These are phyloP conservation scores for Myotis pilosus DNA, from an alignment of 2,797 vertebrate species.

Conservation along the genomic window DNA sequence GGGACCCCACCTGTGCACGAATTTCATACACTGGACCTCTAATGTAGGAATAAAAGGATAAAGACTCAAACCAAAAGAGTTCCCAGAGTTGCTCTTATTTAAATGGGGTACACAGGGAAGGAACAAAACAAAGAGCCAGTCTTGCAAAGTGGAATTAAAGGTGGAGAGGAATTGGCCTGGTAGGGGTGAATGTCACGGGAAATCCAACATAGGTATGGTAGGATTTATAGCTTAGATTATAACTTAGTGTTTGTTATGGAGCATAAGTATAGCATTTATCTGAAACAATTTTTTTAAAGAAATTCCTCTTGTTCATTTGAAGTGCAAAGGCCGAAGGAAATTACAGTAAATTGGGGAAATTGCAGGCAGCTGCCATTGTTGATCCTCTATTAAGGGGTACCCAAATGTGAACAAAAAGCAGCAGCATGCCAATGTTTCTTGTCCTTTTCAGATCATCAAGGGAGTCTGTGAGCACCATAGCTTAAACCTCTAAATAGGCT, in stretches of 20 bases:
- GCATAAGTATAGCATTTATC: not conserved
- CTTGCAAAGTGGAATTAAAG: not conserved
- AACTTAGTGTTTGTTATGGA: not conserved
- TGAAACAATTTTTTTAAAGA: not conserved
- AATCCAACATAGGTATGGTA: not conserved
- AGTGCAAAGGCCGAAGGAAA: slow-evolving; percentile 58
- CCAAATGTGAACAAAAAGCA: not conserved
- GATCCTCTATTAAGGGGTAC: not conserved
- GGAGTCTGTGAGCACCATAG: not conserved
- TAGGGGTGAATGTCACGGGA: not conserved
- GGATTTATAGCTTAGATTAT: not conserved
- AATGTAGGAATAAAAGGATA: not conserved
- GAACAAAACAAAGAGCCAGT: slow-evolving; percentile 3
- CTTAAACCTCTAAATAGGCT: slow-evolving; percentile 10
- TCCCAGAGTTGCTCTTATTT: not conserved
- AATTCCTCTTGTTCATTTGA: slow-evolving; percentile 36
- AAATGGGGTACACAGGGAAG: not conserved
- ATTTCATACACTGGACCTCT: too few relatives aligned
- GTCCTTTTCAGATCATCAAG: not conserved
- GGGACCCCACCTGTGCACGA: too few relatives aligned
- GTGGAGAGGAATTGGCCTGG: not conserved
- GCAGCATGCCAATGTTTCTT: not conserved
- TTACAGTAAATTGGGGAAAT: slow-evolving; percentile 55
- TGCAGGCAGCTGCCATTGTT: slow-evolving; percentile 24
- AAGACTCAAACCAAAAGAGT: not conserved